These are phyloP conservation scores for Pachymerium ferrugineum DNA, from an alignment of 2,888 invertebrate genomes.

Conservation along the genomic window DNA sequence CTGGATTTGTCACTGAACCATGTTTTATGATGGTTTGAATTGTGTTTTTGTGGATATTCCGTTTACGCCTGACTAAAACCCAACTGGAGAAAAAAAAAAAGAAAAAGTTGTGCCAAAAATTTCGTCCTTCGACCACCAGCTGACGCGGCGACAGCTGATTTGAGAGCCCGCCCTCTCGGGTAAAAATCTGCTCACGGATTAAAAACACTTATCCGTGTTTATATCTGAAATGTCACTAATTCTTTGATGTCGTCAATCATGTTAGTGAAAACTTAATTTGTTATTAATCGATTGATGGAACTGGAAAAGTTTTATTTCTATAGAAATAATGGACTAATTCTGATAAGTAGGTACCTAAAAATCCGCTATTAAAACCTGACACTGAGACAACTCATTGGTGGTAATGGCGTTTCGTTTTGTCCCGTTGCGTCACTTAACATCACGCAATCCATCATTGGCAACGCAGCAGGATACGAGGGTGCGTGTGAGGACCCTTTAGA, in stretches of 20 bases:
- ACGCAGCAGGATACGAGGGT: not conserved
- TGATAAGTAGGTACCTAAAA: not conserved
- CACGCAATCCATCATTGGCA: not conserved
- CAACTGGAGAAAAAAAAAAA: not conserved
- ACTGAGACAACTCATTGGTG: no score
- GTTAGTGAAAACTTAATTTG: slow-evolving; percentile 12
- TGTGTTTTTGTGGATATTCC: not conserved
- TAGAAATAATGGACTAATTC: no score
- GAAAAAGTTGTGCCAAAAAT: slow-evolving; percentile 4
- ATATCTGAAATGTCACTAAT: not conserved
- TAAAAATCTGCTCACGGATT: not conserved
- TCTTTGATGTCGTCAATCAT: not conserved
- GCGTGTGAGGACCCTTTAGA: no score
- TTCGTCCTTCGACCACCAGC: slow-evolving; percentile 8
- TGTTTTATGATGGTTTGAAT: not conserved
- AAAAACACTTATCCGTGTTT: not conserved
- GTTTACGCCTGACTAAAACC: slow-evolving; percentile 14
- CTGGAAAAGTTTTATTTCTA: no score
- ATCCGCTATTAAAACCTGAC: not conserved
- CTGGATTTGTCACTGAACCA: not conserved
- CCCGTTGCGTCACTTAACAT: not conserved
- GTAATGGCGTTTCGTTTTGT: not conserved
- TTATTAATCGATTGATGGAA: not conserved
- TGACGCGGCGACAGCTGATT: not conserved
- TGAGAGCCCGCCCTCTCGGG: not conserved